These are phyloP conservation scores for Vanessa cardui DNA, from an alignment of 2,888 invertebrate species.

Conservation along the genomic window DNA sequence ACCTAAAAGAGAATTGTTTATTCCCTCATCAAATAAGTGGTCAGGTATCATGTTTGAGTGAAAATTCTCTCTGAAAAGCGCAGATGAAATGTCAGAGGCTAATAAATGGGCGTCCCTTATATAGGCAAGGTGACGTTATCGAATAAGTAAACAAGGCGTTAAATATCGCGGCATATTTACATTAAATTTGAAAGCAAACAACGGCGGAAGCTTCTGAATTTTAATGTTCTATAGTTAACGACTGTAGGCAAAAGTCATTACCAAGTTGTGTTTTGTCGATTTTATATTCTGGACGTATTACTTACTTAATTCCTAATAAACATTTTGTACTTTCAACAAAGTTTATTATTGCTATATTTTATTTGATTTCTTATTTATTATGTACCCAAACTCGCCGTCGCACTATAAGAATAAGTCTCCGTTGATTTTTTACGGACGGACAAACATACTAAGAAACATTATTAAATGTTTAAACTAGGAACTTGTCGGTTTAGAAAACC, in stretches of 20 bases:
- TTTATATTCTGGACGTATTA: neutral
- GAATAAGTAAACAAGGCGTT: slow-evolving; percentile 60
- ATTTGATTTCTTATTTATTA: too few relatives aligned
- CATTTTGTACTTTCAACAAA: neutral
- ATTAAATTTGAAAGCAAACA: slow-evolving; percentile 75
- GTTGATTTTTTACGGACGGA: too few relatives aligned
- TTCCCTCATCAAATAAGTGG: slow-evolving; percentile 70
- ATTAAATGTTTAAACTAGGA: too few relatives aligned
- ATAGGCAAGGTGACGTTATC: slow-evolving; percentile 52
- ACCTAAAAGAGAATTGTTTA: slow-evolving; percentile 62
- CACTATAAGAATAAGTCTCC: too few relatives aligned
- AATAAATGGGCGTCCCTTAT: slow-evolving; percentile 39
- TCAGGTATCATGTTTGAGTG: slow-evolving; percentile 63
- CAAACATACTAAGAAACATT: too few relatives aligned
- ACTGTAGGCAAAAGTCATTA: slow-evolving; percentile 12
- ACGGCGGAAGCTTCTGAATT: slow-evolving; percentile 61
- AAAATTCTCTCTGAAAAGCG: slow-evolving; percentile 27
- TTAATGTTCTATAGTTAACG: slow-evolving; percentile 50
- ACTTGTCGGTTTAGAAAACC: too few relatives aligned
- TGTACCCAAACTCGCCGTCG: too few relatives aligned
- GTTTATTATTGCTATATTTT: neutral
- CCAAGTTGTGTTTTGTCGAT: slow-evolving; percentile 5
- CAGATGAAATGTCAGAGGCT: slow-evolving; percentile 22
- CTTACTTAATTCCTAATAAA: too few relatives aligned
- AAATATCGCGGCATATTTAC: slow-evolving; percentile 52